A percentile compares a stretch with the other conserved stretches of the same genome.
Evolutionary conservation across 2,888 invertebrate species (phyloP).

Genomic region (Timema podura): DNA sequence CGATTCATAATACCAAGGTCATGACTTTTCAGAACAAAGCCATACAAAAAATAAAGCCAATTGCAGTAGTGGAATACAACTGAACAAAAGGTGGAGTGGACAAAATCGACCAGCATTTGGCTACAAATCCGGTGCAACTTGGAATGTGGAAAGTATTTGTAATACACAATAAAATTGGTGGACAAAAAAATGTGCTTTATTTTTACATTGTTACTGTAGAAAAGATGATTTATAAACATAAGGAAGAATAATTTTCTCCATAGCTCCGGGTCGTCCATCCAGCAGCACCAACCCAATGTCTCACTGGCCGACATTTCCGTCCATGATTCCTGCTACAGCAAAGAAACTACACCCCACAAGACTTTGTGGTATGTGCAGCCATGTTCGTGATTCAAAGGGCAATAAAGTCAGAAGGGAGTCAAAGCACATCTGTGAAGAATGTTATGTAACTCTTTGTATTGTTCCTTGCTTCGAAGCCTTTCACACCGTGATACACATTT

Average conservation of each 20-base stretch:
- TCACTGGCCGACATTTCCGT: slow-evolving; percentile 11
- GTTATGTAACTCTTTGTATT: not conserved
- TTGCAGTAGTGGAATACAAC: not conserved
- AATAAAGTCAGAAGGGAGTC: slow-evolving; percentile 11
- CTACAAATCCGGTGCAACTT: not conserved
- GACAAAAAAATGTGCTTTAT: slow-evolving; percentile 8
- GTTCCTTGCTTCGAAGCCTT: not conserved
- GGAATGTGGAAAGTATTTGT: slow-evolving; percentile 10
- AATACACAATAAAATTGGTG: slow-evolving; percentile 5
- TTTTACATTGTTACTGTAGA: not conserved
- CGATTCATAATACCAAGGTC: slow-evolving; percentile 7
- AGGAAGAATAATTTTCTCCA: not conserved
- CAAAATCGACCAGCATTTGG: slow-evolving; percentile 1
- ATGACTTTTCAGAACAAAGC: not conserved
- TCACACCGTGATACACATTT: not conserved
- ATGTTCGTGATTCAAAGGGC: not conserved
- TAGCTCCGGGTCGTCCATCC: slow-evolving; percentile 10
- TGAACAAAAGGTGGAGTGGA: slow-evolving; percentile 13
- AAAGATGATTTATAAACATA: not conserved
- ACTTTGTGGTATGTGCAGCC: slow-evolving; percentile 3
- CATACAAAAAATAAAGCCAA: not conserved
- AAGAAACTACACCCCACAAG: not conserved
- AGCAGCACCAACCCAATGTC: not conserved
- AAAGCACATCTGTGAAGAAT: not conserved
- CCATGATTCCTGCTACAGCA: not conserved